A percentile compares a stretch with the other conserved stretches of the same genome.
Conservation (phyloP, 2,113 vertebrate species). For the Dinomys branickii region DNA sequence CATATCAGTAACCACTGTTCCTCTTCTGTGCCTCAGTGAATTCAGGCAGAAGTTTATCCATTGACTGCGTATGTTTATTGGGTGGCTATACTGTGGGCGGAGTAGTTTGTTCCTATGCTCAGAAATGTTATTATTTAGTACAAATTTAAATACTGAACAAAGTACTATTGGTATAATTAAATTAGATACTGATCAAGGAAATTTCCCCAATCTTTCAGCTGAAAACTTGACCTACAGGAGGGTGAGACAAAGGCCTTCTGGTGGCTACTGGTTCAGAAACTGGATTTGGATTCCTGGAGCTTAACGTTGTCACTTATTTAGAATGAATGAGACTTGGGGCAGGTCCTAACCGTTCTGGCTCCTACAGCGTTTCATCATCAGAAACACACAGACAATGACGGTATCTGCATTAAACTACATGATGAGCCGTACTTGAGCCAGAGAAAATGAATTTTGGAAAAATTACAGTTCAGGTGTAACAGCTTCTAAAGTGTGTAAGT, state of each 20-base stretch:
- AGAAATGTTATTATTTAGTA: neutral
- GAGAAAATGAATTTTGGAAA: neutral
- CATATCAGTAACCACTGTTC: neutral
- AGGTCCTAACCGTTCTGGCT: neutral
- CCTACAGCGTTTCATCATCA: neutral
- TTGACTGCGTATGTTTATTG: neutral
- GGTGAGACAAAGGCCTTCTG: neutral
- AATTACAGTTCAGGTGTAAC: neutral
- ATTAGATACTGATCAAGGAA: neutral
- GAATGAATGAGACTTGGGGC: neutral
- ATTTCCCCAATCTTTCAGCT: neutral
- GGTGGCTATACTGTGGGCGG: neutral
- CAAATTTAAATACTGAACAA: neutral
- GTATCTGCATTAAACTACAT: slow-evolving; percentile 2
- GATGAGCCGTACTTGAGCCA: neutral
- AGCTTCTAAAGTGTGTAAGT: neutral
- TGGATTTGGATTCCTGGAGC: neutral
- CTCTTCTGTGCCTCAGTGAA: neutral
- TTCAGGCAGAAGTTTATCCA: neutral
- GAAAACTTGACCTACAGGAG: neutral
- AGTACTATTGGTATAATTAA: neutral
- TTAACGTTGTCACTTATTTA: neutral
- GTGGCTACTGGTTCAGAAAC: neutral
- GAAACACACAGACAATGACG: neutral
- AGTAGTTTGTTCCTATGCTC: neutral